Percentiles rank a stretch among this genome's conserved stretches.
phyloP scores from a whole-genome alignment of 2,797 vertebrate species.

The Acipenser oxyrinchus region DNA sequence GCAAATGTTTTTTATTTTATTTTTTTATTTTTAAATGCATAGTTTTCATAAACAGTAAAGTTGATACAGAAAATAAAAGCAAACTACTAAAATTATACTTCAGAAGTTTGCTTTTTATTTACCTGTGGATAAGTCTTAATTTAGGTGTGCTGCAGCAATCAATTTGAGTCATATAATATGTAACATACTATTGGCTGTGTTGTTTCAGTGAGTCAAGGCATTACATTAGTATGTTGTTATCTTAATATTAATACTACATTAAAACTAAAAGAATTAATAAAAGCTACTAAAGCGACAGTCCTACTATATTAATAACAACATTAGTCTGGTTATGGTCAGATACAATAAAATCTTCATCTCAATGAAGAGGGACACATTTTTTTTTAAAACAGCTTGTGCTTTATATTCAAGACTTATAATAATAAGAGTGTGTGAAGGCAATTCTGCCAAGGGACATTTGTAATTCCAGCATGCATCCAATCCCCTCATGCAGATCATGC shows the following conservation, averaged over 20 bases:
- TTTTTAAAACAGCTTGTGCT: not conserved
- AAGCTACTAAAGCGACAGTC: constrained; percentile 31
- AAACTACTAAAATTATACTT: too few relatives aligned
- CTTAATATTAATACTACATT: constrained; percentile 26
- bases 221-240: constrained; percentile 43
- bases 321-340: constrained; percentile 53
- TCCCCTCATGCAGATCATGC: constrained; percentile 76
- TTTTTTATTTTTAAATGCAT: too few relatives aligned
- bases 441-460: not conserved
- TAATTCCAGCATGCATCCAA: constrained; percentile 42
- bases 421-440: not conserved
- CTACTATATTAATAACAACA: constrained; percentile 36
- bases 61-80: too few relatives aligned
- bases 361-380: not conserved
- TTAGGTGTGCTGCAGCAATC: too few relatives aligned
- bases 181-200: not conserved
- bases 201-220: constrained; percentile 1
- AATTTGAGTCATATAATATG: too few relatives aligned
- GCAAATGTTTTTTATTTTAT: too few relatives aligned
- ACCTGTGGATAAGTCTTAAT: too few relatives aligned
- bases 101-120: too few relatives aligned
- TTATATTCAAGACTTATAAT: not conserved
- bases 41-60: too few relatives aligned
- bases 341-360: not conserved
- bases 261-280: constrained; percentile 33